Conservation (phyloP, 2,888 invertebrate species). For the Lysandra bellargus region DNA sequence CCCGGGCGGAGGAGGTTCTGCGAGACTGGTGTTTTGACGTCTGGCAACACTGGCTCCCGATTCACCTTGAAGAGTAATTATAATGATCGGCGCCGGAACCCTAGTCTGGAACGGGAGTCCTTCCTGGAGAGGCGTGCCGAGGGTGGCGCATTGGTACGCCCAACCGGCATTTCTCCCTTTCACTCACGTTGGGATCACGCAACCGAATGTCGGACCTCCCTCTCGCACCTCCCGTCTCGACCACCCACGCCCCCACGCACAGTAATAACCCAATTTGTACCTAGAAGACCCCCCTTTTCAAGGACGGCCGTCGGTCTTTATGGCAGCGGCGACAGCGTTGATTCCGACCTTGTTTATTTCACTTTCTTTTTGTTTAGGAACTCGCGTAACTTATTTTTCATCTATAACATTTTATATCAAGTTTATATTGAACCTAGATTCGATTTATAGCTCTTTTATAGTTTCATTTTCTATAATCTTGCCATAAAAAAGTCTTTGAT, state of each 20-base stretch:
- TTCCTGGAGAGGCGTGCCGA: conserved; percentile 77
- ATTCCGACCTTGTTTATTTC: conserved; percentile 81
- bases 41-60: conserved; percentile 54
- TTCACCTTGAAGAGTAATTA: conserved; percentile 80
- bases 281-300: conserved; percentile 71
- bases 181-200: conserved; percentile 43
- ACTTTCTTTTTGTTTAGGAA: conserved; percentile 80
- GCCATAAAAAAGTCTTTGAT: conserved; percentile 9
- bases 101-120: conserved; percentile 72
- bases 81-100: conserved; percentile 78
- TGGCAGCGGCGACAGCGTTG: conserved; percentile 79
- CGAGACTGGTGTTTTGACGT: conserved; percentile 7
- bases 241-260: conserved; percentile 71
- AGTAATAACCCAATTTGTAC: conserved; percentile 81
- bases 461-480: conserved; percentile 21
- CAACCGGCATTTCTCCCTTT: conserved; percentile 61
- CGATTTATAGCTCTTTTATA: conserved; percentile 23
- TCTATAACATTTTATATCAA: conserved; percentile 51
- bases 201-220: conserved; percentile 48
- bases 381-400: conserved; percentile 75
- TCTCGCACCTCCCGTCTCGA: conserved; percentile 62
- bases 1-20: neutral
- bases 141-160: conserved; percentile 76
- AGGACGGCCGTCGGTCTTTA: conserved; percentile 81
- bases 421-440: conserved; percentile 40